phyloP scores from a whole-genome alignment of 53 echinoderm and acorn worm species.

The Antedon mediterranea region DNA sequence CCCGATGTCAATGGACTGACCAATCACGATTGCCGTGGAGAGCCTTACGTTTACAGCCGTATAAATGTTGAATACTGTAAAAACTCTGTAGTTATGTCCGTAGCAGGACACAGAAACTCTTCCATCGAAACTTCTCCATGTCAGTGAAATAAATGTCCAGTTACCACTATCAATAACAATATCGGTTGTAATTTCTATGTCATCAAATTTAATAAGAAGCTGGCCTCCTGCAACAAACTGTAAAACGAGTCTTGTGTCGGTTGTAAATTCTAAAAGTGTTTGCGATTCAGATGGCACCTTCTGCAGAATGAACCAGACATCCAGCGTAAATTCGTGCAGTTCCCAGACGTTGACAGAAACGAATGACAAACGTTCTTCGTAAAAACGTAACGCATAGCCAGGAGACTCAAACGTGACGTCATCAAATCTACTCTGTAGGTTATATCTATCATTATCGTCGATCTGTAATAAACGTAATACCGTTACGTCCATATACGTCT shows the following conservation, averaged over 20 bases:
- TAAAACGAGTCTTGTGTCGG: slow-evolving; percentile 13
- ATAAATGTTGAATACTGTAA: slow-evolving; percentile 22
- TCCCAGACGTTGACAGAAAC: slow-evolving; percentile 4
- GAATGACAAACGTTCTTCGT: slow-evolving; percentile 26
- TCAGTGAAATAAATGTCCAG: slow-evolving; percentile 38
- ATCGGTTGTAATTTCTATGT: slow-evolving; percentile 15
- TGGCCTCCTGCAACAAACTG: slow-evolving; percentile 7
- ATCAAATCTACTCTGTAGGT: slow-evolving; percentile 31
- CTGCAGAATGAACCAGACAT: slow-evolving; percentile 32
- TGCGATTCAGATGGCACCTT: slow-evolving; percentile 21
- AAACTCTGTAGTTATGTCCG: slow-evolving; percentile 11
- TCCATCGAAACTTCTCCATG: slow-evolving; percentile 62
- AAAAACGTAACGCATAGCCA: slow-evolving; percentile 44
- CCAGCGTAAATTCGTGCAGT: slow-evolving; percentile 41
- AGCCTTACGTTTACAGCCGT: slow-evolving; percentile 9
- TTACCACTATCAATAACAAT: slow-evolving; percentile 10
- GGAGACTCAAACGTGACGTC: slow-evolving; percentile 14
- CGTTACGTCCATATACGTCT: slow-evolving; percentile 33
- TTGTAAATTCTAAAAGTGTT: slow-evolving; percentile 31
- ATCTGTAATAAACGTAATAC: slow-evolving; percentile 16
- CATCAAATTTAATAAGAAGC: slow-evolving; percentile 16
- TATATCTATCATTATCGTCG: slow-evolving; percentile 4
- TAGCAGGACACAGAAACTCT: slow-evolving; percentile 37
- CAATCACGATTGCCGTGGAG: slow-evolving; percentile 26
- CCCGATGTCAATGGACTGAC: slow-evolving; percentile 10